Conservation (phyloP, 1,140 invertebrate species). For the Trichonephila clavipes region DNA sequence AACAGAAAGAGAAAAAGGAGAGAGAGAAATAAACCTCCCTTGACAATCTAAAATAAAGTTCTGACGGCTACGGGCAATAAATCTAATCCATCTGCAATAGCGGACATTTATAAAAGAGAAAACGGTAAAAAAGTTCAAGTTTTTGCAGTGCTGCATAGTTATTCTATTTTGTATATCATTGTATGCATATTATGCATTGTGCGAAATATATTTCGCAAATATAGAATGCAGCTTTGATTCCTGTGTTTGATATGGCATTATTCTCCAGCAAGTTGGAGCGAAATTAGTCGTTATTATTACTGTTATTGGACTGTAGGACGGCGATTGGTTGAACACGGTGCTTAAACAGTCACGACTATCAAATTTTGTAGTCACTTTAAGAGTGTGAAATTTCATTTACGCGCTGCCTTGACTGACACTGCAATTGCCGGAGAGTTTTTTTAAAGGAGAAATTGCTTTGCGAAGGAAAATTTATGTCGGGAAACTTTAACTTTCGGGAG, state of each 20-base stretch:
- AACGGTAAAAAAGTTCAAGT: slow-evolving; percentile 65
- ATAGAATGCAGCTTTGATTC: slow-evolving; percentile 18
- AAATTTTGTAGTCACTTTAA: slow-evolving; percentile 50
- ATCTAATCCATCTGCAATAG: slow-evolving; percentile 56
- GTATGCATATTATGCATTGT: slow-evolving; percentile 74
- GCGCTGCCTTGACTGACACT: not conserved
- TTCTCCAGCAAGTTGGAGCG: not conserved
- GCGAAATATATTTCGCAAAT: slow-evolving; percentile 66
- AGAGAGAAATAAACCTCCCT: slow-evolving; percentile 20
- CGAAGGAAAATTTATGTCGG: not conserved
- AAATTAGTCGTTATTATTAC: slow-evolving; percentile 71
- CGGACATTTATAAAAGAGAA: slow-evolving; percentile 68
- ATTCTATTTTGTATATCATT: slow-evolving; percentile 75
- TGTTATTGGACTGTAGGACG: slow-evolving; percentile 65
- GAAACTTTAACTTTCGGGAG: not conserved
- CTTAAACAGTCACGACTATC: slow-evolving; percentile 61
- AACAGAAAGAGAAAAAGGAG: not conserved
- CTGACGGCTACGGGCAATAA: slow-evolving; percentile 60
- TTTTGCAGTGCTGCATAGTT: slow-evolving; percentile 14
- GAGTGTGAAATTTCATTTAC: slow-evolving; percentile 17
- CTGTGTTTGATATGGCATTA: not conserved
- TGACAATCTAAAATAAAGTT: slow-evolving; percentile 60
- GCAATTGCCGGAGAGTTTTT: slow-evolving; percentile 3
- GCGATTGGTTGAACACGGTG: slow-evolving; percentile 45
- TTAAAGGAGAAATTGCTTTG: not conserved